Evolutionary conservation across 2,888 invertebrate species (phyloP), one percentile per base, ranked within the genome.

Genomic region (Erebia epiphron): DNA sequence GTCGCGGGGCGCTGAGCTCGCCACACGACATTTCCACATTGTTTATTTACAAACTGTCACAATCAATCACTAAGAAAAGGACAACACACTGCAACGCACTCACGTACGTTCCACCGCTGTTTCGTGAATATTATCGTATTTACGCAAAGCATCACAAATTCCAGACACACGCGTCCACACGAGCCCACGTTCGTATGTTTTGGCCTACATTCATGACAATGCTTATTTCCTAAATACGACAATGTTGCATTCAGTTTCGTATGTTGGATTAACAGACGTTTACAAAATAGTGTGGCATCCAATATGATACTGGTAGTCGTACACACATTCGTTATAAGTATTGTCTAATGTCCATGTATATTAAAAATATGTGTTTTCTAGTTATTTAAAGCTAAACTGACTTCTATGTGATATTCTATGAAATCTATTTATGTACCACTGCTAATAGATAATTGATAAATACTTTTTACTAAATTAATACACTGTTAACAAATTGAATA

Each of bases 41-140:
- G 85, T 89, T 90, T 89, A 85, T 88, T 87, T 87, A 89, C 87
- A 82, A 86, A 73, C 81, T 83, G 80, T 81, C 83, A 86, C 83
- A 84, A 83, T 83, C 81, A 80, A 84, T 81, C 81, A 82, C 69
- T 83, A 82, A 77, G 80, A 82, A 85, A 82, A 82, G 84, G 79
- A 79, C 76, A 70, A 78, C 76, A 83, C 85, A 80, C 80, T 86
- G 86, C 85, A 79, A 80, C 79, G 82, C 83, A 84, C 83, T 82
- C 85, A 82, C 81, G 77, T 81, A 90, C 86, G 91, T 82, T 76
- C 73, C 73, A 77, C 75, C 75, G 67, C 73, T 69, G 72, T 75
- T 77, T 65, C 67, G 75, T 74, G 75, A 64, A 78, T 78, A 70
- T 72, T 72, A 2, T 13, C 56, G 56, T 57, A 21, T 76, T 70